A percentile compares a stretch with the other conserved stretches of the same genome.
These are phyloP conservation scores for Andrena cerasifolii DNA, from an alignment of 1,140 invertebrate genomes.

Conservation along the genomic window DNA sequence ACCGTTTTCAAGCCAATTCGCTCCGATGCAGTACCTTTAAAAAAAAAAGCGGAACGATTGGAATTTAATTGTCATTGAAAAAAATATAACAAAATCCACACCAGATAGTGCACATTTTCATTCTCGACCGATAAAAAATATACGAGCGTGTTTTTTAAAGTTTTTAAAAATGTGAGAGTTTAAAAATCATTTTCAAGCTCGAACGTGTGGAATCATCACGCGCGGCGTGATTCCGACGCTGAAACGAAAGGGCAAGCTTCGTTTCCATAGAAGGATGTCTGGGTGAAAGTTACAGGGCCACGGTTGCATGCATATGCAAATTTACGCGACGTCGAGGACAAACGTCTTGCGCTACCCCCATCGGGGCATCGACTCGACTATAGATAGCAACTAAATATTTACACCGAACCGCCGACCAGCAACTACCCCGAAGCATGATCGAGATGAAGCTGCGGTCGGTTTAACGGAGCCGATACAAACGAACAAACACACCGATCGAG, in stretches of 20 bases:
- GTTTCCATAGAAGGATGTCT: neutral
- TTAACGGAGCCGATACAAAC: neutral
- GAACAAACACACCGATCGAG: slow-evolving; percentile 35
- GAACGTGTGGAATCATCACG: neutral
- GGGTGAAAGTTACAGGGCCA: neutral
- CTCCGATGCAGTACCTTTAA: neutral
- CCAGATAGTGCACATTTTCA: too few relatives aligned
- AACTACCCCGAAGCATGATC: slow-evolving; percentile 40
- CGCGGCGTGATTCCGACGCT: neutral
- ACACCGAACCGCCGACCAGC: slow-evolving; percentile 16
- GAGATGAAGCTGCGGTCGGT: slow-evolving; percentile 38
- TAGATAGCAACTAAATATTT: slow-evolving; percentile 62
- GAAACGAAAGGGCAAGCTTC: slow-evolving; percentile 4
- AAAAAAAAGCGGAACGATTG: neutral
- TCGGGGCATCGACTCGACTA: slow-evolving; percentile 15
- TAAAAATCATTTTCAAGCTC: neutral
- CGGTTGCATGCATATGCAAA: slow-evolving; percentile 68
- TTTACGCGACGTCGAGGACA: slow-evolving; percentile 43
- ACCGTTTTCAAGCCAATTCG: neutral
- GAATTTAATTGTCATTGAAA: too few relatives aligned
- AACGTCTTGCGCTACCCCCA: slow-evolving; percentile 38
- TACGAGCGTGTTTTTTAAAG: too few relatives aligned
- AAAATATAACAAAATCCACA: too few relatives aligned
- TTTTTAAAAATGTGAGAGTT: neutral
- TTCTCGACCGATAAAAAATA: too few relatives aligned